Evolutionary conservation across 2,113 vertebrate genomes (phyloP).

Genomic region (Zeus faber): DNA sequence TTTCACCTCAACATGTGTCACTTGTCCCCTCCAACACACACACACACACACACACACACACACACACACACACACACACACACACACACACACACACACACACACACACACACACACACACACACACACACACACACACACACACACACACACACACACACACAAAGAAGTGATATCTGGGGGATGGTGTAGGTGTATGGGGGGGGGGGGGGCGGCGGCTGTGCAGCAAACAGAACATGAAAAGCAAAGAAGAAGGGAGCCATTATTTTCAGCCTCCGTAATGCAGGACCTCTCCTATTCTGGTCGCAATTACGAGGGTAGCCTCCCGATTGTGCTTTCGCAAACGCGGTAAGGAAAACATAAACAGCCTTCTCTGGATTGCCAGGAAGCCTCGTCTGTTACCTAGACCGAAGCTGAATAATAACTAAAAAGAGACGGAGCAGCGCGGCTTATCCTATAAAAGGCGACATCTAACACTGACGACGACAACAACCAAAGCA

Average conservation of each 20-base stretch:
- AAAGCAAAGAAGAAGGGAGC: slow-evolving; percentile 41
- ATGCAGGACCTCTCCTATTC: no score
- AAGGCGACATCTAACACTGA: slow-evolving; percentile 12
- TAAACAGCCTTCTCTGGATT: slow-evolving; percentile 4
- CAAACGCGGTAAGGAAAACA: no score
- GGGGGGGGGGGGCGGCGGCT: background rate
- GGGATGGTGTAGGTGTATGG: slow-evolving; percentile 27
- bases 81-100: no score
- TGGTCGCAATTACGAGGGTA: slow-evolving; percentile 67
- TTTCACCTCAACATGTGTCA: no score
- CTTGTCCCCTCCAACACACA: no score
- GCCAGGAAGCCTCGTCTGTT: background rate
- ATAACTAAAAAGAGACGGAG: no score
- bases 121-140: no score
- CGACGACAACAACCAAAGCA: background rate
- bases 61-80: no score
- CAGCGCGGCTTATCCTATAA: background rate
- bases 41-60: no score
- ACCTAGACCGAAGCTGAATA: slow-evolving; percentile 7
- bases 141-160: background rate
- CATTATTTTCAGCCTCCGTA: slow-evolving; percentile 69
- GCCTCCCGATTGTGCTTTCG: slow-evolving; percentile 49
- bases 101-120: no score
- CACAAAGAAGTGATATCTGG: background rate
- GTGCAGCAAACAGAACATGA: slow-evolving; percentile 43